Conservation (phyloP, 2,888 invertebrate genomes). For the Atethmia centrago region DNA sequence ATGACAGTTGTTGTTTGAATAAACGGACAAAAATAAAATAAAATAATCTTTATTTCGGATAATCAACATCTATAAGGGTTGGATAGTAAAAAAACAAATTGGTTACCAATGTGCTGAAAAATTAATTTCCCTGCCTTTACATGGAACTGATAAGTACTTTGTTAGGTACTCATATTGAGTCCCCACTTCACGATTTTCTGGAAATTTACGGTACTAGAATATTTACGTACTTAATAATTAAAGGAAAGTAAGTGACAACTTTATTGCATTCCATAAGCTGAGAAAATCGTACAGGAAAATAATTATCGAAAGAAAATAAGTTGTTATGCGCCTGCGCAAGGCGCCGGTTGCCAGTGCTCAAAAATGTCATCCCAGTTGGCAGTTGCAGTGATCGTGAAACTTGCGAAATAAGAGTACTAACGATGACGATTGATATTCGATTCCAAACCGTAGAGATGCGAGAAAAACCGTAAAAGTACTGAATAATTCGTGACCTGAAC, state of each 20-base stretch:
- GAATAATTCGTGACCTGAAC: not conserved
- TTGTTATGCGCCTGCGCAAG: slow-evolving; percentile 7
- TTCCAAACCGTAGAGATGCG: not conserved
- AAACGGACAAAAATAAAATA: too few relatives aligned
- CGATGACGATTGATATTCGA: not conserved
- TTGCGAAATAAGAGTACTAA: slow-evolving; percentile 12
- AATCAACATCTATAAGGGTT: too few relatives aligned
- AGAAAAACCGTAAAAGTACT: not conserved
- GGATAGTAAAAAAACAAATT: not conserved
- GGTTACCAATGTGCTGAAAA: not conserved
- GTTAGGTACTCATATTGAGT: not conserved
- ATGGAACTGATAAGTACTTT: not conserved
- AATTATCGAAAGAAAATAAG: slow-evolving; percentile 27
- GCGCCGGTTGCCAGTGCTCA: not conserved
- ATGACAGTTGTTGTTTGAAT: not conserved
- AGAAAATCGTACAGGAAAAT: slow-evolving; percentile 15
- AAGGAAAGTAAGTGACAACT: not conserved
- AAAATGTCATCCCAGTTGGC: slow-evolving; percentile 8
- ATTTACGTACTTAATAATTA: not conserved
- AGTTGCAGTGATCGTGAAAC: not conserved
- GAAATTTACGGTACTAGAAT: not conserved
- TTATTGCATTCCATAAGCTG: not conserved
- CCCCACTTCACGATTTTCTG: not conserved
- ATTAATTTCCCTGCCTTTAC: too few relatives aligned
- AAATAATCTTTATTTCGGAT: too few relatives aligned